Conservation (phyloP, 2,113 vertebrate species). For the Ginglymostoma cirratum region DNA sequence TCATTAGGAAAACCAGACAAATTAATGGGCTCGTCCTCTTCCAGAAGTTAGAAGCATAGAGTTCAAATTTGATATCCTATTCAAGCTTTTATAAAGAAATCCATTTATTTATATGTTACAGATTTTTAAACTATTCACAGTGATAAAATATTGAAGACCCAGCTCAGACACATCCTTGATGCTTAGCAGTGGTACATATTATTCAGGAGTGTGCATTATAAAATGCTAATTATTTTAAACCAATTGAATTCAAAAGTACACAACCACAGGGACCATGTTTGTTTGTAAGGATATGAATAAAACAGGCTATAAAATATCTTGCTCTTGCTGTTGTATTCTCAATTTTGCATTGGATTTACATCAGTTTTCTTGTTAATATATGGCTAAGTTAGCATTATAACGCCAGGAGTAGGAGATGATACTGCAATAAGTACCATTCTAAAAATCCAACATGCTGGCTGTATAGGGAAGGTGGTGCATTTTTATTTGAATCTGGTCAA, state of each 20-base stretch:
- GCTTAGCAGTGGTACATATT: neutral
- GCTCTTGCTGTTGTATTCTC: neutral
- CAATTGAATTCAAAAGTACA: neutral
- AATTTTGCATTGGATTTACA: neutral
- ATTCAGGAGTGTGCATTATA: neutral
- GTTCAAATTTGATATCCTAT: conserved; percentile 22
- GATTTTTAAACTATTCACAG: neutral
- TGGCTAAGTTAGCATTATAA: neutral
- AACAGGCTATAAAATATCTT: neutral
- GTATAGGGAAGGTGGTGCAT: neutral
- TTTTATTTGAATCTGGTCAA: neutral
- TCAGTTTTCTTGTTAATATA: neutral
- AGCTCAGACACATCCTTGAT: neutral
- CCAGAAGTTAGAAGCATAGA: conserved; percentile 20
- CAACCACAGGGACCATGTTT: neutral
- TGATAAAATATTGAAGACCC: neutral
- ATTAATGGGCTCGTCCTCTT: conserved; percentile 34
- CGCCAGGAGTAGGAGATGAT: neutral
- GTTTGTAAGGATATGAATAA: conserved; percentile 4
- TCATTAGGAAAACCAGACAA: conserved; percentile 30
- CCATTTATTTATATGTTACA: neutral
- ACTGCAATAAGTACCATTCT: neutral
- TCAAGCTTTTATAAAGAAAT: conserved; percentile 11
- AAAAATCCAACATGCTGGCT: neutral
- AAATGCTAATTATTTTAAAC: conserved; percentile 27